A percentile compares a stretch with the other conserved stretches of the same genome.
phyloP scores from a whole-genome alignment of 2,888 invertebrate genomes.

The Tanaodytes sp. region DNA sequence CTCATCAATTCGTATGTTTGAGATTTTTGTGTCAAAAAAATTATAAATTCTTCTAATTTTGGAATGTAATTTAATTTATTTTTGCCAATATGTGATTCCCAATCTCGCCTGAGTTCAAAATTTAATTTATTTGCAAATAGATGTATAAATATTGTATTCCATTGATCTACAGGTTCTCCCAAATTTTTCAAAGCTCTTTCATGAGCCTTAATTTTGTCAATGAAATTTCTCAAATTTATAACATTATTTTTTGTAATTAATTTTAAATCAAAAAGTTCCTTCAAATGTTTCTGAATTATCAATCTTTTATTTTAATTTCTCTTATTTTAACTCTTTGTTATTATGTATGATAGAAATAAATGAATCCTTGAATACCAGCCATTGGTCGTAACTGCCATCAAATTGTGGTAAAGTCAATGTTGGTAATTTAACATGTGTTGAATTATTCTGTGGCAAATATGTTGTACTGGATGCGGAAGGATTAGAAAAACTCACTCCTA shows the following conservation, averaged over 20 bases:
- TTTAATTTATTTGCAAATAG: conserved; percentile 19
- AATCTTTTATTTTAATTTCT: conserved; percentile 13
- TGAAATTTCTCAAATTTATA: conserved; percentile 4
- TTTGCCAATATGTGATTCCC: conserved; percentile 16
- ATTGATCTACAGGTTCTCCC: conserved; percentile 12
- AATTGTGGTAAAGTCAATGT: conserved; percentile 7
- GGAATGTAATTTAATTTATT: not conserved
- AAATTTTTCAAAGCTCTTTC: conserved; percentile 15
- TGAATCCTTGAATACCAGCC: conserved; percentile 20
- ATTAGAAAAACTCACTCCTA: too few relatives aligned
- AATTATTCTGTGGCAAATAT: too few relatives aligned
- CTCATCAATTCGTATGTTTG: too few relatives aligned
- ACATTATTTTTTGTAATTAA: conserved; percentile 8
- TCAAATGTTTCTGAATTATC: conserved; percentile 21
- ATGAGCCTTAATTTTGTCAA: conserved; percentile 18
- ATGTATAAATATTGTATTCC: conserved; percentile 15
- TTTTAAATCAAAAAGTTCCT: conserved; percentile 24
- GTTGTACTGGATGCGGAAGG: too few relatives aligned
- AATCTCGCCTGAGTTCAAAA: conserved; percentile 4
- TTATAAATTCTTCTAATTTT: not conserved
- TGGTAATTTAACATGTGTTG: conserved; percentile 11
- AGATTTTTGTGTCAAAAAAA: too few relatives aligned
- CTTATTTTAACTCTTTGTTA: conserved; percentile 2
- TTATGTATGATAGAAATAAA: conserved; percentile 15
- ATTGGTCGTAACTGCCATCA: conserved; percentile 11